Conservation (phyloP, 2,113 vertebrate genomes). For the Onychostoma macrolepis region DNA sequence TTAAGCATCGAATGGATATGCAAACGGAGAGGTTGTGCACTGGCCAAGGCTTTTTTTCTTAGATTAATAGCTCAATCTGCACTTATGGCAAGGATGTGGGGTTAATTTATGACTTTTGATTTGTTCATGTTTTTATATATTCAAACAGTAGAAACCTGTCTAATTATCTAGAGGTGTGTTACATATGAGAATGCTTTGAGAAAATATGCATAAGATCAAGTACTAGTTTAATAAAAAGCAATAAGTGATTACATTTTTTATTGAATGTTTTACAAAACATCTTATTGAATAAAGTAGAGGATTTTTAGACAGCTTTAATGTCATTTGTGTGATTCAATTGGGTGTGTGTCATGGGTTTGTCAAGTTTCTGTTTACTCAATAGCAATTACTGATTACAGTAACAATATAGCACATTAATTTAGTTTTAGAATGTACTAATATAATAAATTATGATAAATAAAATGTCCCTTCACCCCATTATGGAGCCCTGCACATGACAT, state of each 20-base stretch:
- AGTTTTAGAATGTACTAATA: no score
- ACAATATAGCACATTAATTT: not conserved
- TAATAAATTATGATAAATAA: not conserved
- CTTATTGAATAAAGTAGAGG: slow-evolving; percentile 81
- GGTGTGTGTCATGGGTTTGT: slow-evolving; percentile 31
- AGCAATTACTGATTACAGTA: slow-evolving; percentile 20
- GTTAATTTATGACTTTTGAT: slow-evolving; percentile 58
- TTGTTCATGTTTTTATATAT: slow-evolving; percentile 72
- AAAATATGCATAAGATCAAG: slow-evolving; percentile 77
- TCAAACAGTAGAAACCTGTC: slow-evolving; percentile 67
- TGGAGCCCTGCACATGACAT: not conserved
- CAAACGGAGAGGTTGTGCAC: slow-evolving; percentile 39
- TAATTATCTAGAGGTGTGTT: slow-evolving; percentile 70
- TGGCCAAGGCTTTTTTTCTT: slow-evolving; percentile 36
- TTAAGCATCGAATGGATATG: slow-evolving; percentile 49
- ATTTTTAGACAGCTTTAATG: slow-evolving; percentile 73
- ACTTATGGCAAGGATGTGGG: slow-evolving; percentile 64
- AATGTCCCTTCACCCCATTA: not conserved
- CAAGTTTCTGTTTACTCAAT: not conserved
- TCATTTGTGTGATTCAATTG: slow-evolving; percentile 32
- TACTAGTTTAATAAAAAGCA: slow-evolving; percentile 77
- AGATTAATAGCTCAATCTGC: slow-evolving; percentile 49
- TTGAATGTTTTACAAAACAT: slow-evolving; percentile 82
- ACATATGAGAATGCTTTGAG: slow-evolving; percentile 71
- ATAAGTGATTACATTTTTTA: slow-evolving; percentile 80